Percentiles rank a stretch among this genome's conserved stretches.
phyloP scores from a whole-genome alignment of 2,888 invertebrate genomes.

The Ischnura elegans region DNA sequence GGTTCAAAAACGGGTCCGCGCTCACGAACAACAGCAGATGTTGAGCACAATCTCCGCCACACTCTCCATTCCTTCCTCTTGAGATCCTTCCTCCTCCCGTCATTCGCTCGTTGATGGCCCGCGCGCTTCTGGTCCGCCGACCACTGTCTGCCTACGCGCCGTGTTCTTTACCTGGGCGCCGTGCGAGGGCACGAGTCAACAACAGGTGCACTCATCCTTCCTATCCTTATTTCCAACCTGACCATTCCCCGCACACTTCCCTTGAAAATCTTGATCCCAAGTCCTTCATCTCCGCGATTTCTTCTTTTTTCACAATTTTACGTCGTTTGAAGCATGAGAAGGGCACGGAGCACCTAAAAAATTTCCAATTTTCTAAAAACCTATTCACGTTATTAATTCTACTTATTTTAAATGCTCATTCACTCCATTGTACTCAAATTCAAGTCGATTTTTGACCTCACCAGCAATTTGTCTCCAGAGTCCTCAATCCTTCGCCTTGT shows the following conservation, averaged over 20 bases:
- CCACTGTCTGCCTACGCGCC: too few relatives aligned
- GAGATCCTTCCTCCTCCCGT: background rate
- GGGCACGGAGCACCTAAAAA: too few relatives aligned
- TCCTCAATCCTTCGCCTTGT: too few relatives aligned
- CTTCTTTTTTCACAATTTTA: too few relatives aligned
- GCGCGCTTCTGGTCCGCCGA: background rate
- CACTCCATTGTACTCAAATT: too few relatives aligned
- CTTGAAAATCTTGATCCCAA: background rate
- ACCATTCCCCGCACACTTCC: background rate
- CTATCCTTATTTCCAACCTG: background rate
- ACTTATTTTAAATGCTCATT: too few relatives aligned
- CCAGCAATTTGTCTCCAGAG: too few relatives aligned
- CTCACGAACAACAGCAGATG: slow-evolving; percentile 8
- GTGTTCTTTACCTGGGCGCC: background rate
- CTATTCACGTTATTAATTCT: too few relatives aligned
- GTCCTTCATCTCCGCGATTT: background rate
- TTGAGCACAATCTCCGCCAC: background rate
- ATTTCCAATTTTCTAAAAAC: too few relatives aligned
- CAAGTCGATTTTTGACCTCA: too few relatives aligned
- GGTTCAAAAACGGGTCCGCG: background rate
- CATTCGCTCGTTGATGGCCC: background rate
- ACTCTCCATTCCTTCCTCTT: background rate
- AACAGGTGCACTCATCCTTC: slow-evolving; percentile 45
- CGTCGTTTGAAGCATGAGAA: too few relatives aligned
- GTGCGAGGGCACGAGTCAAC: slow-evolving; percentile 56